Evolutionary conservation across 2,797 vertebrate genomes (phyloP), one percentile per base, ranked within the genome.

Genomic region (Clarias fuscus): DNA sequence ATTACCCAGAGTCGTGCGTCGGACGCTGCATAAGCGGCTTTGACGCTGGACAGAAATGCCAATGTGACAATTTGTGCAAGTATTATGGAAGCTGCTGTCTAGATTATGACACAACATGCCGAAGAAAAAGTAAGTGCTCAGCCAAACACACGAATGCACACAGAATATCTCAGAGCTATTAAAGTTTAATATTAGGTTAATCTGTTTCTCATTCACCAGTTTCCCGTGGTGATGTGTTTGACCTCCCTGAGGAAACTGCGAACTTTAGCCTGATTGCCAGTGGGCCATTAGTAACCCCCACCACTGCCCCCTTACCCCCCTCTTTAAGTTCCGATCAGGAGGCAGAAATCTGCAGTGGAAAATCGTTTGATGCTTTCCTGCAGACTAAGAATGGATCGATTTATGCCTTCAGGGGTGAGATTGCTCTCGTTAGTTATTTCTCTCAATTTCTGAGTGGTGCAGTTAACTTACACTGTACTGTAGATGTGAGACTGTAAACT

Each of bases 311-410:
- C 10, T 10, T 56, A 0, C n/a, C 4, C 18, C 56, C 90, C 82
- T 85, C 87, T 0, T 3, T 67, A 0, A 10, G 87, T 0, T 24
- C n/a, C 0, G 90, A 88, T 8, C 91, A 90, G 0, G 89, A 96
- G 0, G 95, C 95, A 2, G 93, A 90, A 1, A 59, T 94, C 68
- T 99, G 98, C 93, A 98, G 96, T 0, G 94, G 94, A 0, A 94
- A 92, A 40, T 91, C 97, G 11, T 99, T 99, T 5, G 95, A 99
- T 0, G 97, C 98, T 20, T 98, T 99, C 92, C 96, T 98, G 0
- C 96, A 98, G 91, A 92, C 97, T 86, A 99, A 99, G 93, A 99
- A 99, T 0, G 96, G 97, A 7, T 99, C 98, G 0, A 91, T 97
- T 88, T 99, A 96, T 0, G 97, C 97, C 1, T 99, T 99, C 89